phyloP scores from a whole-genome alignment of 2,113 vertebrate species.

The Hippocampus zosterae region DNA sequence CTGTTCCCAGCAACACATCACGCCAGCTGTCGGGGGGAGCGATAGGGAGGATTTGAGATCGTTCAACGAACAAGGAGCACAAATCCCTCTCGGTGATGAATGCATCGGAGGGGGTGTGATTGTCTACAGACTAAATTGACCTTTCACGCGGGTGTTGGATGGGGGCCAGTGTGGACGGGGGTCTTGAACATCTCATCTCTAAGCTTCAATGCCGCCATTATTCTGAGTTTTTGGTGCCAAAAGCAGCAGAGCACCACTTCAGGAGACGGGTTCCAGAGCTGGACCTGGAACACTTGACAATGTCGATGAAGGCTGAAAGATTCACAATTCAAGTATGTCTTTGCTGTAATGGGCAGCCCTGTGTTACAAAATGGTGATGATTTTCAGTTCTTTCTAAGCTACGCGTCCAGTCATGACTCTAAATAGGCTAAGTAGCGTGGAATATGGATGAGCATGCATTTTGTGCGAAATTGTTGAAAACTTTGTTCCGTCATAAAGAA shows the following conservation, averaged over 20 bases:
- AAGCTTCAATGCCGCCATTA: not conserved
- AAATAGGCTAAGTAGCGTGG: too few relatives aligned
- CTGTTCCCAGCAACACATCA: not conserved
- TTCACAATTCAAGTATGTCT: not conserved
- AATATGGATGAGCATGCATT: too few relatives aligned
- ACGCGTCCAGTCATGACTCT: too few relatives aligned
- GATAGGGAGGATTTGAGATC: not conserved
- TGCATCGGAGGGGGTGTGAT: not conserved
- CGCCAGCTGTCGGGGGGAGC: not conserved
- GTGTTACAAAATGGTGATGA: not conserved
- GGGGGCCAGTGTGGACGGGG: not conserved
- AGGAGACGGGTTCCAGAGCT: not conserved
- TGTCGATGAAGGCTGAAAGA: not conserved
- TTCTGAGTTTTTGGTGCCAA: not conserved
- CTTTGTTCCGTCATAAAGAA: too few relatives aligned
- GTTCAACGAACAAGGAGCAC: not conserved
- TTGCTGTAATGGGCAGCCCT: not conserved
- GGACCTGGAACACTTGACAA: not conserved
- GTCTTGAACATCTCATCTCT: not conserved
- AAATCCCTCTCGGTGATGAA: not conserved
- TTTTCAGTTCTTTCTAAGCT: too few relatives aligned
- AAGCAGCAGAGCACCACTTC: not conserved
- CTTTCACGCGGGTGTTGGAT: not conserved
- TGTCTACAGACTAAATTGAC: conserved; percentile 1
- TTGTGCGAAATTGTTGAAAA: too few relatives aligned